Evolutionary conservation across 2,888 invertebrate species (phyloP), one percentile per base, ranked within the genome.

Genomic region (Phengaris alcon): DNA sequence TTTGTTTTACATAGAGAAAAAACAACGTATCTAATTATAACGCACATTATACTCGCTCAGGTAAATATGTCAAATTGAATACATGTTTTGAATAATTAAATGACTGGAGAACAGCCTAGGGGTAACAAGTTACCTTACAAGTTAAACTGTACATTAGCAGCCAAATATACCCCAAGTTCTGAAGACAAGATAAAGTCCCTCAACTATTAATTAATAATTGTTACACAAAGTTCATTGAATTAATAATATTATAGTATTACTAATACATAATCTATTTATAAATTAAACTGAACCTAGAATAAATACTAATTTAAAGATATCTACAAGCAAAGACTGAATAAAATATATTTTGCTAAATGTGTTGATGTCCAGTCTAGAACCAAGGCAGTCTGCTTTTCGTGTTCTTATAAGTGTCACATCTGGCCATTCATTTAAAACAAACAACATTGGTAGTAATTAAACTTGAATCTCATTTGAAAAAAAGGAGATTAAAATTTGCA

Each of bases 81-180:
- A 72, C 72, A 54, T 52, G 72, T 13, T 72, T 52, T 51, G 54
- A 72, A 72, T 72, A 72, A 72, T 72, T 72, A 72, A 72, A 72
- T 54, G 35, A 72, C 72, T 72, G 7, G 72, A 72, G 54, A 72
- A 72, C 72, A 54, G 72, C 72, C 72, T 72, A 52, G 12, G 22
- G 72, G 52, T 51, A 72, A 52, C 72, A 72, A 52, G 72, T 22
- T 51, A 70, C 72, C 51, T 52, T 13, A 54, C 15, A 52, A 72
- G 52, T 52, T 72, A 52, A 22, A 72, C 64, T 52, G 70, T 59
- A 46, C 48, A 54, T 22, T 52, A 54, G 54, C 7, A 22, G 54
- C 54, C 72, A 12, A 54, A 72, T 51, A 51, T 51, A 48, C 52
- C 13, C 68, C 44, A 54, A 72, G 35, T 72, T 72, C 22, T 13